phyloP scores from a whole-genome alignment of 2,888 invertebrate genomes.

The Cremastinae sp. region DNA sequence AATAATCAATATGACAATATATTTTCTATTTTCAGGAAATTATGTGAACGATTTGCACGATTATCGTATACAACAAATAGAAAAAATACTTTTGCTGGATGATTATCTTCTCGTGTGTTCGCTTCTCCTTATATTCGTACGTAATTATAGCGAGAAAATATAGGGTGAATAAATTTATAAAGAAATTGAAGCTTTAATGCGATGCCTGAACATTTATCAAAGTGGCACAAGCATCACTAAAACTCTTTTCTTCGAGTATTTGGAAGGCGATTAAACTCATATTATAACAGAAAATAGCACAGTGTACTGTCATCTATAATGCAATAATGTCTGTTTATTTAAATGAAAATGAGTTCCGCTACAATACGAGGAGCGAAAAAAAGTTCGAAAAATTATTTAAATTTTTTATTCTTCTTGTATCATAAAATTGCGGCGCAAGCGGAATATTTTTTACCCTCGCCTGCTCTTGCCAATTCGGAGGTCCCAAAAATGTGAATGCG shows the following conservation, averaged over 20 bases:
- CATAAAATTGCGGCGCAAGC: no score
- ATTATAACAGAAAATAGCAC: constrained; percentile 52
- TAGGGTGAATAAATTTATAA: neutral
- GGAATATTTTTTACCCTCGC: no score
- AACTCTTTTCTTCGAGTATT: constrained; percentile 58
- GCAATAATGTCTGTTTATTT: neutral
- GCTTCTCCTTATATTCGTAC: constrained; percentile 7
- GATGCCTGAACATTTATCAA: constrained; percentile 26
- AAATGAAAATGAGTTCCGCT: neutral
- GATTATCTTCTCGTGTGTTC: constrained; percentile 21
- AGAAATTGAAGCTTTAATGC: constrained; percentile 26
- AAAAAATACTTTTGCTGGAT: neutral
- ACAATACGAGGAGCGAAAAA: no score
- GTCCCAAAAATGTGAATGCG: no score
- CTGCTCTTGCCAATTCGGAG: no score
- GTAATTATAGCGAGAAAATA: constrained; percentile 29
- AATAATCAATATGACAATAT: constrained; percentile 45
- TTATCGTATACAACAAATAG: constrained; percentile 8
- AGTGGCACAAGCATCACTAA: constrained; percentile 50
- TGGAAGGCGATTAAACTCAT: constrained; percentile 60
- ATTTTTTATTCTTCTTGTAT: no score
- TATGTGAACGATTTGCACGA: constrained; percentile 31
- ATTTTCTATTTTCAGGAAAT: constrained; percentile 39
- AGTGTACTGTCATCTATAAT: constrained; percentile 1
- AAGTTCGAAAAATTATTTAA: no score